Base-by-base conservation (phyloP, 2,797 vertebrate genomes). In the Leptoclinus maculatus region DNA sequence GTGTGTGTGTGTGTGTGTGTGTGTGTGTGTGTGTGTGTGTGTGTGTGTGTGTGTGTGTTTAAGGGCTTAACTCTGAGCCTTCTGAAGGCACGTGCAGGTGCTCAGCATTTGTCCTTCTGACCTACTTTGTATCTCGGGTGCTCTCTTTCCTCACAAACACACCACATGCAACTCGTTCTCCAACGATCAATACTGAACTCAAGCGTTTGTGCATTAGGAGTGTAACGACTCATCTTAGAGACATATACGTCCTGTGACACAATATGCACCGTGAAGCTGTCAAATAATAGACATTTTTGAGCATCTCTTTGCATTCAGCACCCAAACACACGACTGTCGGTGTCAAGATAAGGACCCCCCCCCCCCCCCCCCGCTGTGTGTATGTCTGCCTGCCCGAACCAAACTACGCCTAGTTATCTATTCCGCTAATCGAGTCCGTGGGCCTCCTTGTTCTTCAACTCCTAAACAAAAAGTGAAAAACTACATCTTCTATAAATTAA, bases 401-500 rank as follows among this genome's bases (percentile, higher is more conserved):
- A 41, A 69, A 56, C 39, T 25, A 39, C 1, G 12, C 21, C 43
- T 21, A 34, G 58, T 34, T 10, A 51, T 87, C 70, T 65, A 32
- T 58, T 66, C 53, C 38, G 7, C n/a, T 68, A 29, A 71, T 67
- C n/a, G 57, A 71, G 51, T 38, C 21, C 32, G n/a, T n/a, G 38
- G 58, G 78, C n/a, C 59, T 81, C 73, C 32, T 72, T 65, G 45
- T 83, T 84, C 72, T 78, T 80, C 71, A 74, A 80, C 79, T 84
- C 65, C 70, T 80, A 79, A 84, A 83, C 66, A 77, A 89, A 83
- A 83, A 68, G 83, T 91, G 88, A 89, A 89, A 89, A 87, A 89
- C 87, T 93, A 93, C 90, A 90, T 93, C 78, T 87, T 93, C 92
- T 94, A 97, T 96, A 97, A 97, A 97, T 96, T 97, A 97, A 97